Evolutionary conservation across 2,888 invertebrate species (phyloP).

Genomic region (Pecten maximus): DNA sequence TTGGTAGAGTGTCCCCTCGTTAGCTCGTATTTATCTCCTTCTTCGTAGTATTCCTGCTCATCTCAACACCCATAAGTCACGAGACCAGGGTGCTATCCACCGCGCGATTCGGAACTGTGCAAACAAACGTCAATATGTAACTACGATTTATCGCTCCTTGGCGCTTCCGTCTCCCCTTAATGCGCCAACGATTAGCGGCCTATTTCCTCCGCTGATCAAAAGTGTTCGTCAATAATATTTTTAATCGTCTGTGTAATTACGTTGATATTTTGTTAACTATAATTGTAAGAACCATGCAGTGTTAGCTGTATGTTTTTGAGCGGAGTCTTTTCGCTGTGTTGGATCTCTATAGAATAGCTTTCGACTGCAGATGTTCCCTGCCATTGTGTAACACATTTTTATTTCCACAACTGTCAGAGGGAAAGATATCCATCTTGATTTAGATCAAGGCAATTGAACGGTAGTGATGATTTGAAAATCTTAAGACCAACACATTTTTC

Average conservation of each 20-base stretch:
- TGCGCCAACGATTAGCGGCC: neutral
- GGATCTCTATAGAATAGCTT: neutral
- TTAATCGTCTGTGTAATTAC: neutral
- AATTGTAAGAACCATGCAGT: neutral
- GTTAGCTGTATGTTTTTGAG: neutral
- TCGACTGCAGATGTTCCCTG: neutral
- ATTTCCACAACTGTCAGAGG: neutral
- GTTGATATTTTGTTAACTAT: neutral
- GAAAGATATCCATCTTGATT: neutral
- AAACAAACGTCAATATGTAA: neutral
- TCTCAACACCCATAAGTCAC: constrained; percentile 1
- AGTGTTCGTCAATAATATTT: neutral
- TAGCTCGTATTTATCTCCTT: neutral
- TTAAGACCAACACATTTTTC: neutral
- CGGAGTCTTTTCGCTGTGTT: neutral
- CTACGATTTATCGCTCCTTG: neutral
- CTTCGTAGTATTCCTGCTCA: neutral
- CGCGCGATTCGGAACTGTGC: neutral
- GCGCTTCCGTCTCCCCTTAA: neutral
- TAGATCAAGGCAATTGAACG: neutral
- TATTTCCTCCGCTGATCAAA: neutral
- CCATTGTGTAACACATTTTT: neutral
- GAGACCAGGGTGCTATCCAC: neutral
- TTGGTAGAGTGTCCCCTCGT: neutral
- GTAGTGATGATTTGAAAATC: neutral